phyloP scores from a whole-genome alignment of 2,797 vertebrate species.

The Takifugu ocellatus region DNA sequence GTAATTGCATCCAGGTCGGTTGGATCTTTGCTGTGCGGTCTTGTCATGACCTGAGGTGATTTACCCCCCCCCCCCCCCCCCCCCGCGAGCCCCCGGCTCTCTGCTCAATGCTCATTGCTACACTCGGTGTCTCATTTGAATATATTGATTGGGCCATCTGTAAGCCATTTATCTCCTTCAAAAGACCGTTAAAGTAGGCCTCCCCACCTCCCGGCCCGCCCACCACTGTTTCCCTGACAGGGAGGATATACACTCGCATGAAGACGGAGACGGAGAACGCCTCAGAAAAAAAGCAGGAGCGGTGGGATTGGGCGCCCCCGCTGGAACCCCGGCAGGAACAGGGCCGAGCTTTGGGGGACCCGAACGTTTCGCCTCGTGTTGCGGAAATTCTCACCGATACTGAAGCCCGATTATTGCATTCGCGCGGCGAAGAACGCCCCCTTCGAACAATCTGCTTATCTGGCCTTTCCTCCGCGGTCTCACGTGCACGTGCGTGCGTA shows the following conservation, averaged over 20 bases:
- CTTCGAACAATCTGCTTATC: slow-evolving; percentile 73
- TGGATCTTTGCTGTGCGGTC: slow-evolving; percentile 36
- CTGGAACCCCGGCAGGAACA: slow-evolving; percentile 18
- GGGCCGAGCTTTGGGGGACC: slow-evolving; percentile 38
- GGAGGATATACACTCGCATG: slow-evolving; percentile 40
- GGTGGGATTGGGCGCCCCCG: background rate
- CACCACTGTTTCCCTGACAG: slow-evolving; percentile 66
- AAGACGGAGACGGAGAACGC: slow-evolving; percentile 12
- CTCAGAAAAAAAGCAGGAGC: slow-evolving; percentile 25
- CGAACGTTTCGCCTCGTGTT: slow-evolving; percentile 43
- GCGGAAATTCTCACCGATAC: slow-evolving; percentile 59
- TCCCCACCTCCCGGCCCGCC: slow-evolving; percentile 68
- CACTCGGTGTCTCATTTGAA: slow-evolving; percentile 79
- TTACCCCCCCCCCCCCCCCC: slow-evolving; percentile 13
- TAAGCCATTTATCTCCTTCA: slow-evolving; percentile 84
- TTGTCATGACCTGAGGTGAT: slow-evolving; percentile 52
- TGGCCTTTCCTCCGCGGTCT: slow-evolving; percentile 54
- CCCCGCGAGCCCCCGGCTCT: slow-evolving; percentile 12
- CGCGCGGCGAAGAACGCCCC: slow-evolving; percentile 62
- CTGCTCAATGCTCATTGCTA: slow-evolving; percentile 53
- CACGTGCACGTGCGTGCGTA: slow-evolving; percentile 27
- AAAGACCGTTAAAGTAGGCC: slow-evolving; percentile 75
- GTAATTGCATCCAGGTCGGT: slow-evolving; percentile 16
- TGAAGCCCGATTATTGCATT: slow-evolving; percentile 68
- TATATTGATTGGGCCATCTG: slow-evolving; percentile 84